Evolutionary conservation across 2,888 invertebrate genomes (phyloP), one percentile per base, ranked within the genome.

Genomic region (Ectobius pallidus): DNA sequence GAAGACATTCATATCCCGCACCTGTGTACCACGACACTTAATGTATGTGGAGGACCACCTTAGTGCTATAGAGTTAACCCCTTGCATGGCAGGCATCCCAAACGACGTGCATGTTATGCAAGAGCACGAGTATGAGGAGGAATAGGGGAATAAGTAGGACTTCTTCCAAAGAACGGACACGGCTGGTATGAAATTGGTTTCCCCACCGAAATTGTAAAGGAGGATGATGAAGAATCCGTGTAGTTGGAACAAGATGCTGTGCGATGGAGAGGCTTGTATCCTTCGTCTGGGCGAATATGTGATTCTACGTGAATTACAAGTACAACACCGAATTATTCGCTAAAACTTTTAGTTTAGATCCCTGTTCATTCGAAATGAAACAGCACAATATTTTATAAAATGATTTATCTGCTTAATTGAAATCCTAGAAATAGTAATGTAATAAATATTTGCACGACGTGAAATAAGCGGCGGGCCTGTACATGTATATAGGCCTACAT

Each of bases 171-270:
- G 46, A 44, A 25, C 46, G 65, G 65, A 65, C 65, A 65, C 65
- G 65, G 65, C 65, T 65, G 65, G 65, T 25, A 27, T 27, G n/a
- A 65, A 65, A 65, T 65, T 65, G 65, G 65, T 65, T 65, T 65
- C 46, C 46, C 25, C 22, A 27, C 25, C 2, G 55, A 55, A 14
- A 55, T 55, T 27, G 55, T n/a, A 55, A 34, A 1, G 55, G 22
- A 30, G 3, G n/a, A 30, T 30, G 58, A 58, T 7, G 16, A 30
- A 52, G 52, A 25, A 9, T 39, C 39, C 14, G 39, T 14, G 14
- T 14, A 9, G 39, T 18, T 18, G 49, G 49, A 11, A 49, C 49
- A n/a, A 11, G 49, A n/a, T 22, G 7, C 9, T 20, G 18, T 22
- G 14, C 7, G 14, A 6, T 39, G 39, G 39, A 14, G 6, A 9